phyloP scores from a whole-genome alignment of 2,888 invertebrate genomes.

The Entomobrya multifasciata region DNA sequence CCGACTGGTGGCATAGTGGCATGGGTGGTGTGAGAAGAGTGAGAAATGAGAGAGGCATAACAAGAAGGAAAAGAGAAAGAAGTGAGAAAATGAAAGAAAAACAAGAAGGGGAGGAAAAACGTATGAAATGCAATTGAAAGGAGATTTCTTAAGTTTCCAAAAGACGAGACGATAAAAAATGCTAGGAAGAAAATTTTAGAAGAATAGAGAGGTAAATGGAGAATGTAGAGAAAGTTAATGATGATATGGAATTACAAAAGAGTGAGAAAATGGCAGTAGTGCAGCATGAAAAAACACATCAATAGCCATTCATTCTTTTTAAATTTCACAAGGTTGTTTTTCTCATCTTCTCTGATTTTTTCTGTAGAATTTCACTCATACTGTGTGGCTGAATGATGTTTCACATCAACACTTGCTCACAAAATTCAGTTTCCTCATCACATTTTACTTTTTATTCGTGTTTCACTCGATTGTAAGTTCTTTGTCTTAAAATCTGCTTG shows the following conservation, averaged over 20 bases:
- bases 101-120: slow-evolving; percentile 10
- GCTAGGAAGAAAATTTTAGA: neutral
- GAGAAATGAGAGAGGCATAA: neutral
- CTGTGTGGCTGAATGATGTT: no score
- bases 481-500: no score
- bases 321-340: no score
- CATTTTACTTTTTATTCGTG: no score
- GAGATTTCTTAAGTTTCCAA: neutral
- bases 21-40: slow-evolving; percentile 4
- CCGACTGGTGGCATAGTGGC: neutral
- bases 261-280: neutral
- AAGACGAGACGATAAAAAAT: neutral
- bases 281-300: no score
- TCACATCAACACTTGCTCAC: no score
- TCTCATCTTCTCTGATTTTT: no score
- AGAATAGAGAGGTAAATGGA: neutral
- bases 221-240: slow-evolving; percentile 5
- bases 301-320: no score
- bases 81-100: slow-evolving; percentile 15
- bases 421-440: no score
- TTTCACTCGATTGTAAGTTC: no score
- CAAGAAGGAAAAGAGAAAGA: neutral
- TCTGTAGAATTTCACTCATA: no score
- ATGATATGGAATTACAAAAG: slow-evolving; percentile 24
- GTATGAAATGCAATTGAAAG: neutral